Evolutionary conservation across 2,113 vertebrate genomes (phyloP).

Genomic region (Mustela lutreola): DNA sequence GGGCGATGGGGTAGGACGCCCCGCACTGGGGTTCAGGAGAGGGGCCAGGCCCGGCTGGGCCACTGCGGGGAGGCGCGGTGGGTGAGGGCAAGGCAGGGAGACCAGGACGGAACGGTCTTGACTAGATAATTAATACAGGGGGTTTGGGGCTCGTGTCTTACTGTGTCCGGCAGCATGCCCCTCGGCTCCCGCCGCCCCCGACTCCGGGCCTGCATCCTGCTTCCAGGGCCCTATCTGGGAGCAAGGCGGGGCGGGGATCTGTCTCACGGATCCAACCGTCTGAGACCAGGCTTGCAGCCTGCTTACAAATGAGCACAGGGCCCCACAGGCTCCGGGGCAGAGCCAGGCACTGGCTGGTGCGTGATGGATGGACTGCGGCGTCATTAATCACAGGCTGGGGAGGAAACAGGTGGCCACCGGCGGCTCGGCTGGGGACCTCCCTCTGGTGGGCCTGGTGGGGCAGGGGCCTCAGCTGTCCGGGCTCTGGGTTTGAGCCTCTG

Average conservation of each 20-base stretch:
- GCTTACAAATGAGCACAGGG: conserved; percentile 45
- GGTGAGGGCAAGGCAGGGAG: background rate
- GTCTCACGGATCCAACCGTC: background rate
- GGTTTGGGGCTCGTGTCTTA: background rate
- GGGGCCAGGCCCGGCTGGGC: background rate
- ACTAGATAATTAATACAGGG: background rate
- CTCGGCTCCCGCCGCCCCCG: too few species aligned
- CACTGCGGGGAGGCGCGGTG: accelerated
- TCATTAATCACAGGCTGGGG: conserved; percentile 13
- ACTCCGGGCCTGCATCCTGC: background rate
- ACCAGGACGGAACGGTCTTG: background rate
- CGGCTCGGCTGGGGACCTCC: background rate
- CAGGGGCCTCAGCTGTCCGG: background rate
- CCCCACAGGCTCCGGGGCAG: conserved; percentile 5
- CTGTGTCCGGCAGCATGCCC: background rate
- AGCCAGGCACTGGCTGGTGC: background rate
- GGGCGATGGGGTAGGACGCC: background rate
- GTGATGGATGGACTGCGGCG: background rate
- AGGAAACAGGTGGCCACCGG: conserved; percentile 50
- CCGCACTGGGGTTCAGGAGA: background rate
- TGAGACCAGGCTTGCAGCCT: background rate
- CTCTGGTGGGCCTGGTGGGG: background rate
- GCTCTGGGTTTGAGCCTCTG: background rate
- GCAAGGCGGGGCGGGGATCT: background rate
- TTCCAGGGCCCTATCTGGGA: background rate